These are phyloP conservation scores for Hystrix brachyura DNA, from an alignment of 2,113 vertebrate species.

Conservation along the genomic window DNA sequence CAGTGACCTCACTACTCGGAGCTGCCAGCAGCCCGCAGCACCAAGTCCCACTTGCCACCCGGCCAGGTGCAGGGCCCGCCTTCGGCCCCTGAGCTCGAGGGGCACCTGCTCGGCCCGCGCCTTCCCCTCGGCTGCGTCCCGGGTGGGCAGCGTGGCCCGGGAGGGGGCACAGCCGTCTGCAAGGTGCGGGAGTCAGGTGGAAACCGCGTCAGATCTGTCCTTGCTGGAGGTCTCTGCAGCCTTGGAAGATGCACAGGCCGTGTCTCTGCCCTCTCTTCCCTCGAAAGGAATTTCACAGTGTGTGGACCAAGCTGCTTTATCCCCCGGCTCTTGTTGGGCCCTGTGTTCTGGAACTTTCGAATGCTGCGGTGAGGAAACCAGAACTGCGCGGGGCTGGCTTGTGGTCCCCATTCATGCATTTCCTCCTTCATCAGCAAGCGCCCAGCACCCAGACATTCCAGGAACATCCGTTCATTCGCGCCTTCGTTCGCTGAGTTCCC, in stretches of 20 bases:
- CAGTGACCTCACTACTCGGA: too few species aligned
- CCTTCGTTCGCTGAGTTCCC: background rate
- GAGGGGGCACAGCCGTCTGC: too few species aligned
- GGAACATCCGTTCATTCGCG: background rate
- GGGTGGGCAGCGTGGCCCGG: background rate
- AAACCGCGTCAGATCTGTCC: conserved; percentile 30
- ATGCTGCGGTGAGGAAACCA: background rate
- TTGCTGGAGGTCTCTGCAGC: background rate
- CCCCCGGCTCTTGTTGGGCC: accelerated
- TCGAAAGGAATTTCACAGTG: accelerated
- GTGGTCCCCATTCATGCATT: background rate
- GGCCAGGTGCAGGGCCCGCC: background rate
- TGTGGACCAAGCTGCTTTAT: conserved; percentile 56
- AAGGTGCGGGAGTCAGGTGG: background rate
- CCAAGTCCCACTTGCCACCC: background rate
- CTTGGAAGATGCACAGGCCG: background rate
- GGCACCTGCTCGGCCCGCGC: background rate
- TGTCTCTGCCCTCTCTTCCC: background rate
- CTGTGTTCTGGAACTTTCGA: background rate
- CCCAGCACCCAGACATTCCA: background rate
- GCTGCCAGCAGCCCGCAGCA: accelerated
- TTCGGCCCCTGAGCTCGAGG: background rate
- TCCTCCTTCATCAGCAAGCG: background rate
- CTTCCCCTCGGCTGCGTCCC: background rate
- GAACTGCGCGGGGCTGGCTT: background rate